These are phyloP conservation scores for Diacarnus erythraeanus DNA, from an alignment of 37 sponge, comb jelly and placozoan genomes.

Conservation along the genomic window DNA sequence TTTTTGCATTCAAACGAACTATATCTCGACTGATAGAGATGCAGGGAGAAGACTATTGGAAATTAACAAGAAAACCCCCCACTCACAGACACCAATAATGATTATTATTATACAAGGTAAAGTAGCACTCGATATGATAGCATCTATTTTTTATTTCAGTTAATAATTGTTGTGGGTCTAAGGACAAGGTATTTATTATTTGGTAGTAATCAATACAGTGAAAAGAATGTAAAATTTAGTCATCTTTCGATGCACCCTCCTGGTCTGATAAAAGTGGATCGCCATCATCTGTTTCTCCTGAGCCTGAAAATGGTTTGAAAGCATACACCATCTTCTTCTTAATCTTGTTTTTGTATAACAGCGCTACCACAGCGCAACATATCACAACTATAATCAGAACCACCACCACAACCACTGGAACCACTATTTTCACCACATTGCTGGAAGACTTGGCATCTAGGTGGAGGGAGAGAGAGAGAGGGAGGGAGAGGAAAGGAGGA, in stretches of 20 bases:
- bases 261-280: no score
- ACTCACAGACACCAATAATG: not conserved
- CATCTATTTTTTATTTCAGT: no score
- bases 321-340: not conserved
- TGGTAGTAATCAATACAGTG: no score
- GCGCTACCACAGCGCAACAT: not conserved
- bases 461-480: not conserved
- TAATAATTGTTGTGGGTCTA: no score
- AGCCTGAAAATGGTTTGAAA: not conserved
- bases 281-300: not conserved
- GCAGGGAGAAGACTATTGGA: conserved; percentile 83
- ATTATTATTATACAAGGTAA: no score
- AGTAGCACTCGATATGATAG: no score
- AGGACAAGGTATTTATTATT: no score
- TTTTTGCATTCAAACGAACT: conserved; percentile 77
- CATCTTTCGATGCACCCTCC: no score
- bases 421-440: not conserved
- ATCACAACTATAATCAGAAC: not conserved
- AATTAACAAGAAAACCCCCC: conserved; percentile 1
- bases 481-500: not conserved
- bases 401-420: not conserved
- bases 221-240: no score
- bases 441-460: not conserved
- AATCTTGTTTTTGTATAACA: not conserved
- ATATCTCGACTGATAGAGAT: conserved; percentile 84